A percentile compares a stretch with the other conserved stretches of the same genome.
Conservation (phyloP, 1,140 invertebrate species). For the Metaphire vulgaris region DNA sequence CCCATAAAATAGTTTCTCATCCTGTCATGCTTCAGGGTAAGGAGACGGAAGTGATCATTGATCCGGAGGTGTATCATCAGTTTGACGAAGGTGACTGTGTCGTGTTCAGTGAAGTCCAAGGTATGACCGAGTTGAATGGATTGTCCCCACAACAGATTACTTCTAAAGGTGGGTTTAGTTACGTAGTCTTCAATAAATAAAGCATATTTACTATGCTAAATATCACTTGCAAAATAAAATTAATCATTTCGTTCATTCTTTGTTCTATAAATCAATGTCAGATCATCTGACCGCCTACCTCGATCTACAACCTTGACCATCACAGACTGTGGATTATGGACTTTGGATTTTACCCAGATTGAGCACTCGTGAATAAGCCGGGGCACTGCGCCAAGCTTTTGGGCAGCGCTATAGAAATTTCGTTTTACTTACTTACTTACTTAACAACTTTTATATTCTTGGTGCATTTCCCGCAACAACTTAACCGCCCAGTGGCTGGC, state of each 20-base stretch:
- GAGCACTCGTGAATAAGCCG: too few species aligned
- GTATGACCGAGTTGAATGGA: slow-evolving; percentile 88
- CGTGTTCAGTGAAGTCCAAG: slow-evolving; percentile 85
- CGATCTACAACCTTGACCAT: too few species aligned
- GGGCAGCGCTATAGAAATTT: too few species aligned
- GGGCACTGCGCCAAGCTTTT: too few species aligned
- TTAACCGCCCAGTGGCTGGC: too few species aligned
- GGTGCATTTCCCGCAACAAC: too few species aligned
- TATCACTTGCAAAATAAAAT: neutral
- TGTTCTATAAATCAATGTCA: slow-evolving; percentile 5
- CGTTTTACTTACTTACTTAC: too few species aligned
- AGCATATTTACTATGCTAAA: neutral
- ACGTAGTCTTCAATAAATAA: neutral
- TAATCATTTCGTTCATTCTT: slow-evolving; percentile 36
- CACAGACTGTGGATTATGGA: too few species aligned
- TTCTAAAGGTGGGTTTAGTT: slow-evolving; percentile 53
- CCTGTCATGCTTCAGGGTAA: slow-evolving; percentile 62
- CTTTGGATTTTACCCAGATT: too few species aligned
- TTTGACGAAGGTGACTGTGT: slow-evolving; percentile 88
- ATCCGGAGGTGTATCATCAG: slow-evolving; percentile 55
- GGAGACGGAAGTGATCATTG: slow-evolving; percentile 60
- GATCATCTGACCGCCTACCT: too few species aligned
- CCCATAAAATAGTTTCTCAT: too few species aligned
- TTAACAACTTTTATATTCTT: too few species aligned
- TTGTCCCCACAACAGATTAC: slow-evolving; percentile 82